phyloP scores from a whole-genome alignment of 2,888 invertebrate genomes.

The Andrena haemorrhoa region DNA sequence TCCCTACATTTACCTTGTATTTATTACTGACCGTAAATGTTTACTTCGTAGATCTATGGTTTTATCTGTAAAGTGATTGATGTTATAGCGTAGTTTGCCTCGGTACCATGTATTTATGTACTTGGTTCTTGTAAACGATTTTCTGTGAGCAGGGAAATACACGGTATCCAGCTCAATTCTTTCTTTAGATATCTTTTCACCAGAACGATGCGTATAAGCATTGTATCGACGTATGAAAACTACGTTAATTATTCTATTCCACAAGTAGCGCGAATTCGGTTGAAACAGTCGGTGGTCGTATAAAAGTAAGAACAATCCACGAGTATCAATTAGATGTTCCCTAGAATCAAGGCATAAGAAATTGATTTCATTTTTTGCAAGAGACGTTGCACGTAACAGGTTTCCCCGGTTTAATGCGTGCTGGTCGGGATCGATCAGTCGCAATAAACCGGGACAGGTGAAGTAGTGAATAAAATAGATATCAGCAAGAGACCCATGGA shows the following conservation, averaged over 20 bases:
- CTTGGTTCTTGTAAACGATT: constrained; percentile 87
- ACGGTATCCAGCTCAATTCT: constrained; percentile 91
- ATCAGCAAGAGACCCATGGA: no score
- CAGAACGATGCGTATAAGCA: constrained; percentile 70
- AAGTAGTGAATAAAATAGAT: no score
- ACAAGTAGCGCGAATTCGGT: constrained; percentile 89
- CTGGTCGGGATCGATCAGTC: no score
- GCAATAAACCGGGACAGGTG: no score
- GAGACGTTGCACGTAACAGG: no score
- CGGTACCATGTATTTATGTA: constrained; percentile 90
- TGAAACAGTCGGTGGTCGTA: constrained; percentile 90
- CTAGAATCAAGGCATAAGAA: constrained; percentile 83
- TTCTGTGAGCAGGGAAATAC: constrained; percentile 89
- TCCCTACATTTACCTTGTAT: not conserved
- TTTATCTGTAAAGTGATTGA: constrained; percentile 83
- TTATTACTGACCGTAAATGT: constrained; percentile 73
- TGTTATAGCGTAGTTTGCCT: constrained; percentile 87
- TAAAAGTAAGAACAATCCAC: constrained; percentile 90
- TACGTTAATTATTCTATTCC: constrained; percentile 92
- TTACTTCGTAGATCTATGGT: constrained; percentile 81
- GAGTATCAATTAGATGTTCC: constrained; percentile 89
- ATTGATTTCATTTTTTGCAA: not conserved
- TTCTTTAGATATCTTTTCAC: constrained; percentile 75
- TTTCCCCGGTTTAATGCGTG: not conserved
- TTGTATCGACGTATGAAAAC: constrained; percentile 89